phyloP scores from a whole-genome alignment of 2,888 invertebrate genomes.

The Falcaria lacertinaria region DNA sequence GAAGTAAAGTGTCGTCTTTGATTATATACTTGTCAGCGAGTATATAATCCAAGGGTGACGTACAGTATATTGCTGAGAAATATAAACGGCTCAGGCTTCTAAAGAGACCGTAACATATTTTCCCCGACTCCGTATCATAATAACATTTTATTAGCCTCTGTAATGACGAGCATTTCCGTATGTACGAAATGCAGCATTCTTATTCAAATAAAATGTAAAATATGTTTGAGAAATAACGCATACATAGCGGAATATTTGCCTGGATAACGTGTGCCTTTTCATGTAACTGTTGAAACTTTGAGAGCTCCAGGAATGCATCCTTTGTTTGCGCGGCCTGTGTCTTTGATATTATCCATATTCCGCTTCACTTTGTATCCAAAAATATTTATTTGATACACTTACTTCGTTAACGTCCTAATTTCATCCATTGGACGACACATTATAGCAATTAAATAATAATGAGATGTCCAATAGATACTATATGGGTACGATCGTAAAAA shows the following conservation, averaged over 20 bases:
- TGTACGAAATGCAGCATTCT: background rate
- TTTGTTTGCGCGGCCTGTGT: background rate
- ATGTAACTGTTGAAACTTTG: constrained; percentile 4
- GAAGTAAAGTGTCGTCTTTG: no score
- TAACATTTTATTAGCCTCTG: background rate
- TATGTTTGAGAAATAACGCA: background rate
- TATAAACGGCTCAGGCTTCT: background rate
- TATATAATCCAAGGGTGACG: background rate
- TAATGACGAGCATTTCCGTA: background rate
- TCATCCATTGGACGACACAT: no score
- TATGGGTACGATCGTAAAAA: no score
- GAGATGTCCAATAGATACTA: no score
- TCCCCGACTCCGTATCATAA: background rate
- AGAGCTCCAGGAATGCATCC: background rate
- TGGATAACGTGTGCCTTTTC: background rate
- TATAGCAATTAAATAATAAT: no score
- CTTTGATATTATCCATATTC: background rate
- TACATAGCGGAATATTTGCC: background rate
- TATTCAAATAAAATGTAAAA: constrained; percentile 1
- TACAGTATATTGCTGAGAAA: background rate
- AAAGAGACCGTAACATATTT: background rate
- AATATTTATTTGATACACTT: no score
- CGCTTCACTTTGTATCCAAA: no score
- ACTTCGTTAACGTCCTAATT: no score
- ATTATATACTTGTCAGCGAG: no score